Conservation (phyloP, 2,888 invertebrate species). For the Lithophane leautieri region DNA sequence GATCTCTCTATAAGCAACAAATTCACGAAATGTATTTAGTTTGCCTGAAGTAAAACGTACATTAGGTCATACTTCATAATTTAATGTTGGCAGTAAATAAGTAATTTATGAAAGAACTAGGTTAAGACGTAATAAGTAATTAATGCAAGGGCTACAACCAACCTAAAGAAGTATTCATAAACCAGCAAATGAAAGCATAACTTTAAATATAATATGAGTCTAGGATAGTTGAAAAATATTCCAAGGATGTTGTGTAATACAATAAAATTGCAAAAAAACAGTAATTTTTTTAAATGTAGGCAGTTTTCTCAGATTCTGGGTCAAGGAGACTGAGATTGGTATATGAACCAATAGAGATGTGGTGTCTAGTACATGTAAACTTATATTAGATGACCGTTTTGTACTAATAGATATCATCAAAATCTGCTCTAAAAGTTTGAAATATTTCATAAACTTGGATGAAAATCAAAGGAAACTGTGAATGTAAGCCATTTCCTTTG, state of each 20-base stretch:
- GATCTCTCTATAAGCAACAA: neutral
- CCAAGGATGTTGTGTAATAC: neutral
- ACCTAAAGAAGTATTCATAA: conserved; percentile 4
- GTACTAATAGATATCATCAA: neutral
- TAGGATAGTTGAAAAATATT: conserved; percentile 4
- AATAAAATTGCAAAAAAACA: neutral
- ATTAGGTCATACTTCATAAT: neutral
- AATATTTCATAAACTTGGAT: neutral
- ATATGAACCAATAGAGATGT: neutral
- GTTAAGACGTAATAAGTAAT: conserved; percentile 16
- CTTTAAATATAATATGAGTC: neutral
- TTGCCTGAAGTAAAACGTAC: neutral
- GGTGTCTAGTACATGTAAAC: neutral
- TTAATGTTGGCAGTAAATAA: conserved; percentile 15
- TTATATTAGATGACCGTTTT: neutral
- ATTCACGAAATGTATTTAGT: neutral
- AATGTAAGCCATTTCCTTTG: neutral
- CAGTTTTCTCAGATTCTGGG: neutral
- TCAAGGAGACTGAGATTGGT: neutral
- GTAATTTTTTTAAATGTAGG: conserved; percentile 1
- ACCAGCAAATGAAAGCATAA: conserved; percentile 19
- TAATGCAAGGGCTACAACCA: conserved; percentile 15
- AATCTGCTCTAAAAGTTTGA: neutral
- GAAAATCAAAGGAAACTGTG: neutral
- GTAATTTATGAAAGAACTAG: conserved; percentile 23